phyloP scores from a whole-genome alignment of 2,888 invertebrate genomes.

The Machimus atricapillus region DNA sequence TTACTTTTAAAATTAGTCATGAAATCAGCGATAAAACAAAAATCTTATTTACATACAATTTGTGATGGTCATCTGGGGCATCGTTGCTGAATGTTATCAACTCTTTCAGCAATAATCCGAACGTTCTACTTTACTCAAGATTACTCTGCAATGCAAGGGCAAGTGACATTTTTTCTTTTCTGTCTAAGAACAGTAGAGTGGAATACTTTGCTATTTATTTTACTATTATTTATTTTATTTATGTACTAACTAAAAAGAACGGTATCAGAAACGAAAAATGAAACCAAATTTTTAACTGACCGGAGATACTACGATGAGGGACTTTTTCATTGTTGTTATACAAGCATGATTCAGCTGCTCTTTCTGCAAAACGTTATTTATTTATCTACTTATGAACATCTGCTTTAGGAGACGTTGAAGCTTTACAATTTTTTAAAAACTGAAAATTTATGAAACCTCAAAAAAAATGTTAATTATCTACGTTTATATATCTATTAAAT shows the following conservation, averaged over 20 bases:
- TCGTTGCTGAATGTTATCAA: neutral
- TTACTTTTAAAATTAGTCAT: neutral
- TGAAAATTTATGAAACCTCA: neutral
- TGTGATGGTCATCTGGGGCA: neutral
- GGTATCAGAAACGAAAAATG: no score
- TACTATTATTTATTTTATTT: no score
- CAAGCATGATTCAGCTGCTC: neutral
- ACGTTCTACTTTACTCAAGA: neutral
- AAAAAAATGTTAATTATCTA: neutral
- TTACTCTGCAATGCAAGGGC: neutral
- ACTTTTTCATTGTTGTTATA: neutral
- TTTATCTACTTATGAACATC: neutral
- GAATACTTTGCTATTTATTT: neutral
- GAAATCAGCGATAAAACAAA: neutral
- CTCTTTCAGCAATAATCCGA: neutral
- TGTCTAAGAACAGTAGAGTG: neutral
- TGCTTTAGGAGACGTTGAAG: neutral
- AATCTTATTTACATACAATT: neutral
- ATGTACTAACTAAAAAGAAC: no score
- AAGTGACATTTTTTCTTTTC: neutral
- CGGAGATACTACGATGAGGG: no score
- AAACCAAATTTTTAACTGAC: no score
- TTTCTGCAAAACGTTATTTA: neutral
- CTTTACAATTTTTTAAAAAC: neutral
- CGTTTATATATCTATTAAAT: no score